Percentiles rank a stretch among this genome's conserved stretches.
These are phyloP conservation scores for Xanthia togata DNA, from an alignment of 2,888 invertebrate species.

Conservation along the genomic window DNA sequence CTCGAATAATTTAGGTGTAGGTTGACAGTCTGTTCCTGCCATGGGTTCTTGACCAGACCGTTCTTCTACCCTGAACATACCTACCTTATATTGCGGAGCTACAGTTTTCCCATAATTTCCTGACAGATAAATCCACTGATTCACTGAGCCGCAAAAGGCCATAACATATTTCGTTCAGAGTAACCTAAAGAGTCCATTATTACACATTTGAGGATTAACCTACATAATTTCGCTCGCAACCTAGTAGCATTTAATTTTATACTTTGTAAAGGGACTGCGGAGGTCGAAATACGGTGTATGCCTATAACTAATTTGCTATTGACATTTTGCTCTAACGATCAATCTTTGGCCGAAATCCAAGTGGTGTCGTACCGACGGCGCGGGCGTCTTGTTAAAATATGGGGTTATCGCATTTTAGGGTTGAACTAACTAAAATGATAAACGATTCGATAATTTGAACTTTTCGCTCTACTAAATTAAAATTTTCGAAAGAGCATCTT, in stretches of 20 bases:
- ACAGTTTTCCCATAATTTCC: background rate
- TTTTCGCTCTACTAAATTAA: background rate
- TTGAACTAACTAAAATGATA: conserved; percentile 56
- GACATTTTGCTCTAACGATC: conserved; percentile 81
- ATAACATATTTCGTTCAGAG: conserved; percentile 2
- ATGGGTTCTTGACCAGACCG: too few relatives aligned
- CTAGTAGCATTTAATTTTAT: conserved; percentile 61
- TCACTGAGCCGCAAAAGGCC: conserved; percentile 26
- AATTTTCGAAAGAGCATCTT: background rate
- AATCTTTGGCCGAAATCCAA: conserved; percentile 82
- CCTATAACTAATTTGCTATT: conserved; percentile 76
- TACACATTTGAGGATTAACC: conserved; percentile 51
- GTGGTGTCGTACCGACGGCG: conserved; percentile 47
- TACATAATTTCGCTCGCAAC: conserved; percentile 56
- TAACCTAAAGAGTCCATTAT: conserved; percentile 24
- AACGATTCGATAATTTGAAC: conserved; percentile 32
- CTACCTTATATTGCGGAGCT: background rate
- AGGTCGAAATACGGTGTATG: conserved; percentile 30
- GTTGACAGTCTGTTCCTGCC: too few relatives aligned
- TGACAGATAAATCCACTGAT: background rate
- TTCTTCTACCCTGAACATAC: too few relatives aligned
- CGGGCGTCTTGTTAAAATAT: conserved; percentile 60
- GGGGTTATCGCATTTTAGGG: conserved; percentile 59
- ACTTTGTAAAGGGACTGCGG: conserved; percentile 44
- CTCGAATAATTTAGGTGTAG: too few relatives aligned